Base-by-base conservation (phyloP, 2,113 vertebrate genomes). In the Sturnus vulgaris region DNA sequence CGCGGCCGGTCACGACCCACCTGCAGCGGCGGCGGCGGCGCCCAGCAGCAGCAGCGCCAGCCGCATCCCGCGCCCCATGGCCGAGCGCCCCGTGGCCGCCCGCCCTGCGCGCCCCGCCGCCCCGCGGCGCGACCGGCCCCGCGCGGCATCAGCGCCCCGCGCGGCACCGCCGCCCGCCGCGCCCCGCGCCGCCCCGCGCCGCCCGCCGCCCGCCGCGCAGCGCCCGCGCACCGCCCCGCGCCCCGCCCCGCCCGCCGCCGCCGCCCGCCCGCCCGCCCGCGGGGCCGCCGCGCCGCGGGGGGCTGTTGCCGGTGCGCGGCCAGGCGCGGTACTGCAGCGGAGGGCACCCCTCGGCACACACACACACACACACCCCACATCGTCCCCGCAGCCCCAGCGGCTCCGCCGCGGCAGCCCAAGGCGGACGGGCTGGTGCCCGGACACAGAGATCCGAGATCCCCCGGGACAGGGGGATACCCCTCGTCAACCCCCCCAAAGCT, bases 11-110 rank as follows among this genome's bases (percentile, higher is more conserved):
- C 90, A 59, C 91, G 88, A 98, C 98, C 97, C 96, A 98, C 98
- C 98, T 98, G 98, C 97, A 93, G 94, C 96, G 76, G 96, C 94
- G 92, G 96, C 94, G 92, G 92, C 96, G 91, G 88, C 94, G 88
- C 27, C 53, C 90, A 97, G 78, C 88, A 90, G 61, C 55, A 91
- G 92, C 89, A 35, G 46, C 90, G 94, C 78, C 92, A 64, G 80
- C 92, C 68, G 57, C 46, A 55, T 92, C 91, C 19, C 92, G 88
- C 73, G 44, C 64, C 64, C 64, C 64, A 66, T 66, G 44, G 64
- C 64, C 64, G 64, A 47, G 44, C 27, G 28, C 61, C 56, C 33
- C 47, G 47, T 49, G 47, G 47, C 47, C 47, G 47, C 47, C 47
- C 47, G 47, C 47, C 47, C 47, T 49, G 47, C 47, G 47, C 47